Conservation (phyloP, 2,888 invertebrate genomes). For the Ceratothoa steindachneri region DNA sequence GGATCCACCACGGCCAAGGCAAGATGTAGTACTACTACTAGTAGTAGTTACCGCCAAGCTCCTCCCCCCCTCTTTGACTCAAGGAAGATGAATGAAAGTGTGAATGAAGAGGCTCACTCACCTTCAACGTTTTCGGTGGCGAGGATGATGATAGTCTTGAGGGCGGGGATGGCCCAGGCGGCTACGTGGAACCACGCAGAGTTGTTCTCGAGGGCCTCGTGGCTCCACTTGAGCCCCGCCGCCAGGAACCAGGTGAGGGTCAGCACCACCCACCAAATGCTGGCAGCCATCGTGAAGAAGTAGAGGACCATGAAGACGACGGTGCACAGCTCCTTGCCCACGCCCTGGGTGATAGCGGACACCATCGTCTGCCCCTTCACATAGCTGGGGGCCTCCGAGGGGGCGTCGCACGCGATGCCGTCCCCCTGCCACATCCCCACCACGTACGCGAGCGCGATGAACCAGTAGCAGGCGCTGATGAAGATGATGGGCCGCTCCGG, state of each 20-base stretch:
- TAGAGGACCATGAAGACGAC: constrained; percentile 92
- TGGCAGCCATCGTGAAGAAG: constrained; percentile 98
- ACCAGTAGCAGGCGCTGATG: constrained; percentile 92
- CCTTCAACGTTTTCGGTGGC: constrained; percentile 86
- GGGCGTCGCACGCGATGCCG: constrained; percentile 75
- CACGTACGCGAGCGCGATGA: constrained; percentile 84
- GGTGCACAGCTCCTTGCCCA: no score
- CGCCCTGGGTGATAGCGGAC: constrained; percentile 47
- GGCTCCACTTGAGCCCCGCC: constrained; percentile 96
- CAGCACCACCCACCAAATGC: no score
- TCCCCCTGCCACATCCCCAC: constrained; percentile 73
- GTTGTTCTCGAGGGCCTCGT: constrained; percentile 95
- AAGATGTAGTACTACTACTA: no score
- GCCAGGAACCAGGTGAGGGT: no score
- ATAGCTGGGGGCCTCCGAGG: constrained; percentile 65
- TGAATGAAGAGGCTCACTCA: no score
- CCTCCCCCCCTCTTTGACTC: no score
- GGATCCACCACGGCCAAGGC: no score
- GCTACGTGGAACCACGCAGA: constrained; percentile 98
- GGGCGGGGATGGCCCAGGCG: constrained; percentile 91
- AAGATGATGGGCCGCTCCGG: constrained; percentile 97
- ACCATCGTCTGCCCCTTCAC: constrained; percentile 40
- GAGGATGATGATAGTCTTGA: constrained; percentile 85
- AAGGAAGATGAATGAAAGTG: no score
- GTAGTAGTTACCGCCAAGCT: no score